Percentiles rank a stretch among this genome's conserved stretches.
phyloP scores from a whole-genome alignment of 2,113 vertebrate genomes.

The Propithecus coquereli region DNA sequence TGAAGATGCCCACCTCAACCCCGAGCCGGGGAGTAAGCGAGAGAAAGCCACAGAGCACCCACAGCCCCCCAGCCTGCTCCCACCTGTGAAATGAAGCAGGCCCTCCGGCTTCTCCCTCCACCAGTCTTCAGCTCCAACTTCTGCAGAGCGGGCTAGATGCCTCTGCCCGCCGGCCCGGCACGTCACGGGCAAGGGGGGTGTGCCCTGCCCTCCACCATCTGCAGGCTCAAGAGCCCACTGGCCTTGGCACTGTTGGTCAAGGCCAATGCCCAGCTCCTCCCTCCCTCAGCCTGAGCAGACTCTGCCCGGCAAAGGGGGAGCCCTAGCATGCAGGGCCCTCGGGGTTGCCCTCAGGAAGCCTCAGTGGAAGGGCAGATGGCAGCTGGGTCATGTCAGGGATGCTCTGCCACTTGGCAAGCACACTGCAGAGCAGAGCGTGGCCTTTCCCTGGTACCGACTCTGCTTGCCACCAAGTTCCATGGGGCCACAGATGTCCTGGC shows the following conservation, averaged over 20 bases:
- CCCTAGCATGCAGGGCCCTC: neutral
- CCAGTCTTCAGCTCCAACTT: neutral
- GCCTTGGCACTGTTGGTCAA: neutral
- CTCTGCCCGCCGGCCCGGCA: neutral
- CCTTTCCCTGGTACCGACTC: neutral
- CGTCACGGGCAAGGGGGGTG: neutral
- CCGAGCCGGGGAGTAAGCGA: too few species aligned
- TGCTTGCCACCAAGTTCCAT: neutral
- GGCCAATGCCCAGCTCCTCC: neutral
- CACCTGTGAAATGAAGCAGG: neutral
- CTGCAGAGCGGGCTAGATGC: neutral
- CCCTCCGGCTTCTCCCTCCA: neutral
- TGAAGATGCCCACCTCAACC: accelerated
- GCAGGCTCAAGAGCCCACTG: neutral
- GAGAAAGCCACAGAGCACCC: neutral
- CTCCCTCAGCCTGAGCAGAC: neutral
- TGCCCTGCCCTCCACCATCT: neutral
- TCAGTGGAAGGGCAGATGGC: neutral
- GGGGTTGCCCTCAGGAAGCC: neutral
- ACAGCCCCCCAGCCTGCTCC: neutral
- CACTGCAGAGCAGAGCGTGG: neutral
- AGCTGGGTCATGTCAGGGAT: neutral
- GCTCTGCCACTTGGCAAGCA: neutral
- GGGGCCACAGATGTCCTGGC: conserved; percentile 36
- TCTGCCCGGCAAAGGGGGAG: neutral